Percentiles rank a stretch among this genome's conserved stretches.
These are phyloP conservation scores for Aphelenchoides besseyi DNA, from an alignment of 1,140 invertebrate genomes.

Conservation along the genomic window DNA sequence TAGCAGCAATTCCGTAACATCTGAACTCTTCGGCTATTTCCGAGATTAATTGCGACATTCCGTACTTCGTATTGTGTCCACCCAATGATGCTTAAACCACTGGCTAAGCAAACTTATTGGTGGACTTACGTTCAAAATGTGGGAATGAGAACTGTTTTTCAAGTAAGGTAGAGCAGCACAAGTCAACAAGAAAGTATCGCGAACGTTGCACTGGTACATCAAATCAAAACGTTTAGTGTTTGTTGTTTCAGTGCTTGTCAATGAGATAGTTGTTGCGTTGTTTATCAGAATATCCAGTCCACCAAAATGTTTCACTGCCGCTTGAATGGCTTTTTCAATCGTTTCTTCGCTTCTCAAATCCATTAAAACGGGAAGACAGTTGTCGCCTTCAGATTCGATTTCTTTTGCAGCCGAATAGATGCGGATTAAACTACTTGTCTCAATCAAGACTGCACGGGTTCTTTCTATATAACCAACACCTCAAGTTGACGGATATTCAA, in stretches of 20 bases:
- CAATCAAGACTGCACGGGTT: not conserved
- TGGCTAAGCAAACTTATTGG: conserved; percentile 81
- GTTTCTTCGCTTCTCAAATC: conserved; percentile 84
- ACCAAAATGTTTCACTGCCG: conserved; percentile 84
- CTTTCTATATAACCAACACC: not conserved
- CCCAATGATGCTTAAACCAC: conserved; percentile 85
- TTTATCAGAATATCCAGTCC: conserved; percentile 81
- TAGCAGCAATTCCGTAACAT: conserved; percentile 80
- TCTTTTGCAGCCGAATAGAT: conserved; percentile 12
- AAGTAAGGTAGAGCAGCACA: conserved; percentile 86
- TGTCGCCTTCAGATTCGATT: conserved; percentile 1
- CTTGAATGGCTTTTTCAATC: conserved; percentile 77
- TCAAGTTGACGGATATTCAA: not conserved
- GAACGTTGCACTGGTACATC: conserved; percentile 85
- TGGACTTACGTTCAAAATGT: conserved; percentile 92
- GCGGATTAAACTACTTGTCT: not conserved
- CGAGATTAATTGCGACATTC: conserved; percentile 96
- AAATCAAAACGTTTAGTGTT: conserved; percentile 93
- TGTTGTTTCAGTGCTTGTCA: conserved; percentile 77
- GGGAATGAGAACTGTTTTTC: conserved; percentile 81
- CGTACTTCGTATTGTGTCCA: conserved; percentile 95
- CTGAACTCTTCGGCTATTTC: conserved; percentile 88
- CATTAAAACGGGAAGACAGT: not conserved
- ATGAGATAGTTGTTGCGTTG: conserved; percentile 81
- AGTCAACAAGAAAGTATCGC: conserved; percentile 88